A percentile compares a stretch with the other conserved stretches of the same genome.
Conservation (phyloP, 53 echinoderm and acorn worm species). For the Echinarachnius parma region DNA sequence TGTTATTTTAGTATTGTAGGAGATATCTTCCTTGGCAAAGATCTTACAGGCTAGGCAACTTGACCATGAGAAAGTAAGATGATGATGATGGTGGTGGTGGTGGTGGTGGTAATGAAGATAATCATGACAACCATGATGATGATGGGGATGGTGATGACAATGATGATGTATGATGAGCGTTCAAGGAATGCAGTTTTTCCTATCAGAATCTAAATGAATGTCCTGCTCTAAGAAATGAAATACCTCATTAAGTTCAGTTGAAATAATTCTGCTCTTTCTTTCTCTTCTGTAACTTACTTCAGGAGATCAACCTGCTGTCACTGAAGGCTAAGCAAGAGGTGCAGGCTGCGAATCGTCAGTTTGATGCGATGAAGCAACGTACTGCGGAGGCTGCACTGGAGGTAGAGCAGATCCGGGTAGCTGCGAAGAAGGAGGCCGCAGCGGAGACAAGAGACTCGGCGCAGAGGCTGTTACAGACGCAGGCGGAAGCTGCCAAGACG, state of each 20-base stretch:
- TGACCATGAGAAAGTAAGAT: conserved; percentile 83
- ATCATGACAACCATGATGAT: too few species aligned
- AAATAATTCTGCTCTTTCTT: too few species aligned
- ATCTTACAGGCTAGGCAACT: conserved; percentile 78
- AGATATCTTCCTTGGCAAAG: conserved; percentile 75
- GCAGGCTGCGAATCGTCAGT: conserved; percentile 80
- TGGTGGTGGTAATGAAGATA: too few species aligned
- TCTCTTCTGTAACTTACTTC: too few species aligned
- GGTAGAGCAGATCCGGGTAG: conserved; percentile 55
- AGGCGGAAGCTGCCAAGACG: conserved; percentile 85
- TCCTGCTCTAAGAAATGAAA: too few species aligned
- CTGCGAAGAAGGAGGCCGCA: conserved; percentile 65
- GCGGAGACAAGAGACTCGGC: conserved; percentile 58
- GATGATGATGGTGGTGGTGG: too few species aligned
- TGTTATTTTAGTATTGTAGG: conserved; percentile 80
- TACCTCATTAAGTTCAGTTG: too few species aligned
- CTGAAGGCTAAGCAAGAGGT: conserved; percentile 89
- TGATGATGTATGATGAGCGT: conserved; percentile 77
- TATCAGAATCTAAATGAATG: too few species aligned
- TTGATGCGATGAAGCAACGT: conserved; percentile 62
- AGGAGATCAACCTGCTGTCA: conserved; percentile 76
- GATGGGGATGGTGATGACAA: conserved; percentile 75
- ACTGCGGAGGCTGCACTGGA: conserved; percentile 61
- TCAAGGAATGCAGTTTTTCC: conserved; percentile 71
- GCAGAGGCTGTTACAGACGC: conserved; percentile 67